These are phyloP conservation scores for Excalfactoria chinensis DNA, from an alignment of 2,113 vertebrate genomes.

Conservation along the genomic window DNA sequence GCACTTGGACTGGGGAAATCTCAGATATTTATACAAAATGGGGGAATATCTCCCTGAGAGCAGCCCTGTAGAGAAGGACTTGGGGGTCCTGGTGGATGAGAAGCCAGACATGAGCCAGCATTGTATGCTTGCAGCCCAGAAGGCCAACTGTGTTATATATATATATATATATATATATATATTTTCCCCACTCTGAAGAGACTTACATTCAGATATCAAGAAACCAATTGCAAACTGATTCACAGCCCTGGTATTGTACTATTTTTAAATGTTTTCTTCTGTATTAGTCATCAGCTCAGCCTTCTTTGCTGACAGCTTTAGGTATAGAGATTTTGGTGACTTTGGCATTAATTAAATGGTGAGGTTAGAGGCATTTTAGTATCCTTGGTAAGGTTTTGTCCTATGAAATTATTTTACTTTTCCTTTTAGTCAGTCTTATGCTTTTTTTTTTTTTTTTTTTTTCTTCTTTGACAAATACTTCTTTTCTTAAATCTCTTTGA, in stretches of 20 bases:
- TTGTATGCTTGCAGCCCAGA: too few relatives aligned
- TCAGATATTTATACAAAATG: too few relatives aligned
- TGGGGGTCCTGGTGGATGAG: too few relatives aligned
- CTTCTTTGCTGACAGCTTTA: neutral
- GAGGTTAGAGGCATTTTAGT: neutral
- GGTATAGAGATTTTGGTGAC: neutral
- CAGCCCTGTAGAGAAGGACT: too few relatives aligned
- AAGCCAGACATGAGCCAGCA: too few relatives aligned
- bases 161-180: too few relatives aligned
- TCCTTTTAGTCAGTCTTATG: neutral
- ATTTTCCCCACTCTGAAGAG: too few relatives aligned
- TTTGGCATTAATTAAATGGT: neutral
- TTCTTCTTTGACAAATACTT: neutral
- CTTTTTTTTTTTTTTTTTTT: neutral
- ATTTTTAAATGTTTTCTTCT: neutral
- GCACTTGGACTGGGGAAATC: too few relatives aligned
- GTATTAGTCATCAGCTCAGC: neutral
- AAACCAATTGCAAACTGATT: accelerated
- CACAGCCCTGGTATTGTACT: accelerated
- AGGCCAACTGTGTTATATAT: too few relatives aligned
- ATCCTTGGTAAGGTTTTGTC: neutral
- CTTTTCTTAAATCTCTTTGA: slow-evolving; percentile 42
- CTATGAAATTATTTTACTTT: neutral
- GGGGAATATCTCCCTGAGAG: too few relatives aligned
- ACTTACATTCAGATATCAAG: neutral